phyloP scores from a whole-genome alignment of 2,797 vertebrate genomes.

The Scyliorhinus canicula region DNA sequence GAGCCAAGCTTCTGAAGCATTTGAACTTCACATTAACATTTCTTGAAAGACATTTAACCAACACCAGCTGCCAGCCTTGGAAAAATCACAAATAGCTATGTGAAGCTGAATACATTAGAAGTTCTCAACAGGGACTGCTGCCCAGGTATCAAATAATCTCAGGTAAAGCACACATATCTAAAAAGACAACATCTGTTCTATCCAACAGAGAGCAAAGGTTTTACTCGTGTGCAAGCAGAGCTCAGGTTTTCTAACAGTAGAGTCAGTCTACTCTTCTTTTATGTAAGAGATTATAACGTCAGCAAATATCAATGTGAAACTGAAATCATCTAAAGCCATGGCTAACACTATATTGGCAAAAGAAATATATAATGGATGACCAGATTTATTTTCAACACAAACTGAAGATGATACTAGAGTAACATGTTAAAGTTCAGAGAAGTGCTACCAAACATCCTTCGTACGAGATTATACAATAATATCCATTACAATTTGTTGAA shows the following conservation, averaged over 20 bases:
- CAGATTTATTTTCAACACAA: neutral
- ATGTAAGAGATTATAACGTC: neutral
- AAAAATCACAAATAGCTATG: neutral
- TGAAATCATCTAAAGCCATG: neutral
- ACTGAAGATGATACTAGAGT: neutral
- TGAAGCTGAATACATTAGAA: neutral
- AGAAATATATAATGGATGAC: neutral
- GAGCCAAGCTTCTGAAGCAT: neutral
- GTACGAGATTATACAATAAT: too few relatives aligned
- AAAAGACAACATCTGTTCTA: slow-evolving; percentile 1
- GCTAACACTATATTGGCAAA: neutral
- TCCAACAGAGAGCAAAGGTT: neutral
- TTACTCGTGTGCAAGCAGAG: neutral
- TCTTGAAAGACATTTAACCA: slow-evolving; percentile 23
- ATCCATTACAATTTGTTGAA: neutral
- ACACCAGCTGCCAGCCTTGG: neutral
- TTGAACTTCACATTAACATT: slow-evolving; percentile 12
- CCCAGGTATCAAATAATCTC: neutral
- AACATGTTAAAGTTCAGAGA: neutral
- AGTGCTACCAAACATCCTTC: neutral
- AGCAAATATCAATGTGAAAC: neutral
- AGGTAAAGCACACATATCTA: neutral
- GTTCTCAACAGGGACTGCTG: neutral
- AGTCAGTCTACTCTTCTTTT: neutral
- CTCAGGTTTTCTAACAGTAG: neutral